Base-by-base conservation (phyloP, 2,797 vertebrate genomes). In the Tenualosa ilisha region DNA sequence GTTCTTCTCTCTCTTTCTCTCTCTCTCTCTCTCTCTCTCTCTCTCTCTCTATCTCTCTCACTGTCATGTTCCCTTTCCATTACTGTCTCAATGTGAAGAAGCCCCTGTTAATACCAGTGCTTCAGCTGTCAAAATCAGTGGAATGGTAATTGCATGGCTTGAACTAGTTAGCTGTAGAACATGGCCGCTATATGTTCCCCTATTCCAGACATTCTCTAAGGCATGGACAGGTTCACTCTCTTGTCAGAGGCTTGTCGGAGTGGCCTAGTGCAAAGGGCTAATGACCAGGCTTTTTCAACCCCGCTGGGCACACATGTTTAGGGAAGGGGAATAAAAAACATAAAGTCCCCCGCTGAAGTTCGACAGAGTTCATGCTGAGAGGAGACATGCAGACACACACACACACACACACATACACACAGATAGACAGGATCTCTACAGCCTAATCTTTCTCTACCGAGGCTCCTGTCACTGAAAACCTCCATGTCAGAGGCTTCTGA, bases 381-480 rank as follows among this genome's bases (percentile, higher is more conserved):
- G 37, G 68, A 75, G 68, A 40, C 59, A n/a, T 65, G 31, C 37
- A 11, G 26, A 5, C 20, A 9, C 17, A 40, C 79, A 82, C 40
- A 61, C 81, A 65, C 20, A 20, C 40, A 31, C 53, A 49, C 31
- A 53, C 83, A 84, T 50, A 84, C n/a, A 75, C 68, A 75, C 68
- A 75, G 37, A 75, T 37, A 17, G 31, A 82, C 75, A 53, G 46
- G 6, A 61, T 61, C 22, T 61, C 68, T 40, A 17, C 68, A 75
- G 68, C 68, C 68, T 75, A 75, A 75, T 75, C 68, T 75, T 40
- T 37, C 68, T 40, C 68, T 75, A 31, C 68, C 68, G 31, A 75
- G 68, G 68, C 68, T 75, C 31, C 68, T 75, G 68, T 75, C 68
- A 75, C 31, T 75, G 31, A 75, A 40, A 75, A 37, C 68, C 68